Evolutionary conservation across 2,113 vertebrate species (phyloP), one percentile per base, ranked within the genome.

Genomic region (Melospiza melodia): DNA sequence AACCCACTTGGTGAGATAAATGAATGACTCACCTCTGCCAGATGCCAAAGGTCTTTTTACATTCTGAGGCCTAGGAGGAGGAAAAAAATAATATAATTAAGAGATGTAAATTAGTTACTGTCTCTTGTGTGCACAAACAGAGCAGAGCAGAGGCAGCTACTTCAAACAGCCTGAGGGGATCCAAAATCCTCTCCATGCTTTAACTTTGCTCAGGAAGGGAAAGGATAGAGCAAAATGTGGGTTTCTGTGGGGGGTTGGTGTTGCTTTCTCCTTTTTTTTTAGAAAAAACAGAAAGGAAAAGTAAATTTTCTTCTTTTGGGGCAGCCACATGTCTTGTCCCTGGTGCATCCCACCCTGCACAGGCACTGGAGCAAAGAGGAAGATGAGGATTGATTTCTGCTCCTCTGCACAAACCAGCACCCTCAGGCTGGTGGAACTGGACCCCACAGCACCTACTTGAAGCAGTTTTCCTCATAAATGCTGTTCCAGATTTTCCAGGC

Each of bases 401-500:
- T 35, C 49, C 68, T 71, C n/a, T 39, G 37, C 37, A 39, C 37
- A 39, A 30, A 22, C 20, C 72, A 80, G 52, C 2, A 1, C 18
- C 28, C 49, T n/a, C 31, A 23, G 23, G 37, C 14, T 51, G 0
- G 2, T 39, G 68, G 35, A 39, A 51, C 2, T 61, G 4, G 11
- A 15, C 31, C 83, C 31, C 49, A 74, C 31, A 95, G 21, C 67
- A 97, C 98, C 46, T 98, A 98, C 98, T 98, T 98, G 95, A 98
- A 98, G 88, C 98, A 98, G 87, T 98, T 98, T 91, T 98, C 98
- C 84, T 98, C 98, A 3, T 98, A 98, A 87, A 98, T 98, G 35
- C 98, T 98, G 92, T 98, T 98, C 98, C 98, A 98, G 39, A 98
- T 98, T 46, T 97, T 98, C 98, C 98, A 98, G 57, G 98, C 98